These are phyloP conservation scores for Eupithecia insigniata DNA, from an alignment of 2,888 invertebrate genomes.

Conservation along the genomic window DNA sequence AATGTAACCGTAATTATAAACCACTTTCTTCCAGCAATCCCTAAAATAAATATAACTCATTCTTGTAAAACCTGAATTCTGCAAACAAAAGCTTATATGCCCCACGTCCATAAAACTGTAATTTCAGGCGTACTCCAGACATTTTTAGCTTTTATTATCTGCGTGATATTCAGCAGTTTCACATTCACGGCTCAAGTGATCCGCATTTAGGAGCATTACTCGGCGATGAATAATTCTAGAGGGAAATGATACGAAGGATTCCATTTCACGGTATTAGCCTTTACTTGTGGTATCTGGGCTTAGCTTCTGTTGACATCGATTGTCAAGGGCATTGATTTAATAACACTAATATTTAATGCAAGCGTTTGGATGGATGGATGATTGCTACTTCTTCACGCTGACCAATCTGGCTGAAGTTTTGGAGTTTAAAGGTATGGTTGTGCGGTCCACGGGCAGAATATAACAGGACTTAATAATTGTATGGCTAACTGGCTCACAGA, in stretches of 20 bases:
- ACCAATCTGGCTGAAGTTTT: background rate
- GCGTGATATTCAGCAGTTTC: slow-evolving; percentile 20
- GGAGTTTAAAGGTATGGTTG: background rate
- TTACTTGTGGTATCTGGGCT: background rate
- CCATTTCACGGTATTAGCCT: background rate
- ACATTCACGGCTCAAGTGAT: slow-evolving; percentile 11
- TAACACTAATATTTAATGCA: background rate
- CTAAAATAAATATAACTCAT: background rate
- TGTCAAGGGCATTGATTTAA: background rate
- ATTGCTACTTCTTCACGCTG: background rate
- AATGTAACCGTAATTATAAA: background rate
- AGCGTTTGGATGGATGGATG: no score
- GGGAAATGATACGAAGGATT: background rate
- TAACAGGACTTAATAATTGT: no score
- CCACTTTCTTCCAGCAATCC: background rate
- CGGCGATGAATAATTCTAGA: slow-evolving; percentile 1
- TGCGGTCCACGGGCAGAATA: no score
- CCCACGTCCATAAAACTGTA: slow-evolving; percentile 3
- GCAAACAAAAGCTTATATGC: slow-evolving; percentile 1
- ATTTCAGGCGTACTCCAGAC: background rate
- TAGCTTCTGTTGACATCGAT: background rate
- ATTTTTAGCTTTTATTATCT: slow-evolving; percentile 21
- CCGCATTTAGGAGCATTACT: slow-evolving; percentile 16
- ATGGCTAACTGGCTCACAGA: background rate
- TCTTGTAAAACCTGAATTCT: background rate